phyloP scores from a whole-genome alignment of 2,888 invertebrate species.

The Napeogenes inachia region DNA sequence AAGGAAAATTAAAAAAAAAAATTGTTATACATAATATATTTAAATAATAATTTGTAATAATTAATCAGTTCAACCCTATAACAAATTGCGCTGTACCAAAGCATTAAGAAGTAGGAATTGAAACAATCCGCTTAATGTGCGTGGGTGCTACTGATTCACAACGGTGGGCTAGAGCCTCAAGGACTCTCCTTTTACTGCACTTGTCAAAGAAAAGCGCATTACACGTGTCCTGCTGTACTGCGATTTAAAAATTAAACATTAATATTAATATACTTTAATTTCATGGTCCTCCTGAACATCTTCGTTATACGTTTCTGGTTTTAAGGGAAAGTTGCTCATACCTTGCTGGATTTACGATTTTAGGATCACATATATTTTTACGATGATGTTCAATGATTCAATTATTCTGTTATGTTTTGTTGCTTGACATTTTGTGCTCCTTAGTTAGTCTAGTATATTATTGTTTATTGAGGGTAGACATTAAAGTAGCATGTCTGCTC shows the following conservation, averaged over 20 bases:
- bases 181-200: slow-evolving; percentile 70
- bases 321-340: too few species aligned
- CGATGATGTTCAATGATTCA: too few species aligned
- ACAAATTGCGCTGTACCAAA: slow-evolving; percentile 24
- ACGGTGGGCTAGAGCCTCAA: slow-evolving; percentile 55
- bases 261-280: slow-evolving; percentile 12
- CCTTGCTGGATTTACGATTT: too few species aligned
- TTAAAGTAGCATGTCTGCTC: slow-evolving; percentile 39
- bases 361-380: too few species aligned
- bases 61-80: slow-evolving; percentile 19
- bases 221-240: slow-evolving; percentile 26
- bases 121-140: slow-evolving; percentile 31
- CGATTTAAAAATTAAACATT: slow-evolving; percentile 18
- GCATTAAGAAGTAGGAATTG: slow-evolving; percentile 22
- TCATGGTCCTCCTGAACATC: too few species aligned
- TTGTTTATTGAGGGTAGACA: slow-evolving; percentile 20
- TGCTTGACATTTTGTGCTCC: background rate
- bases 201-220: slow-evolving; percentile 36
- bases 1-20: too few species aligned
- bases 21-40: background rate
- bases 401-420: too few species aligned
- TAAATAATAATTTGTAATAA: background rate
- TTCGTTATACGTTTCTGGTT: too few species aligned
- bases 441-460: background rate
- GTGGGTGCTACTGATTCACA: slow-evolving; percentile 67